phyloP scores from a whole-genome alignment of 2,113 vertebrate species.

The Otocyon megalotis region DNA sequence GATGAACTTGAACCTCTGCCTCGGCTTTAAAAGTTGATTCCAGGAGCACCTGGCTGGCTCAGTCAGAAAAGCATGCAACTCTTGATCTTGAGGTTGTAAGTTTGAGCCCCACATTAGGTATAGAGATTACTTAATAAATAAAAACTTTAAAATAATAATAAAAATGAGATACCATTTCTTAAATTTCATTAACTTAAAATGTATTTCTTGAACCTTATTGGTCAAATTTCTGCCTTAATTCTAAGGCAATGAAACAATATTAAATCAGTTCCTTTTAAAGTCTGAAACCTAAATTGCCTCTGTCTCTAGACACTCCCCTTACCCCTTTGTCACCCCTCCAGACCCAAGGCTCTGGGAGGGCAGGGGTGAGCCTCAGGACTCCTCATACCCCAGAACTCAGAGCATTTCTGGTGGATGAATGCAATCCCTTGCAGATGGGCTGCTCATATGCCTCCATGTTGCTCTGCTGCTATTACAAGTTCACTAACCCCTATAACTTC shows the following conservation, averaged over 20 bases:
- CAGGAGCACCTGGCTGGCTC: neutral
- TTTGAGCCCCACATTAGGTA: neutral
- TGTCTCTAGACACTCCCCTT: neutral
- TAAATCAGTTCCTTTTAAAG: neutral
- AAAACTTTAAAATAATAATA: neutral
- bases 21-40: neutral
- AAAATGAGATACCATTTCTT: neutral
- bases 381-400: neutral
- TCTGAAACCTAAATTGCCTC: neutral
- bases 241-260: neutral
- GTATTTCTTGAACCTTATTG: neutral
- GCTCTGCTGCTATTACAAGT: neutral
- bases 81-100: neutral
- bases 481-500: neutral
- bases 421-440: neutral
- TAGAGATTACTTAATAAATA: neutral
- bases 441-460: neutral
- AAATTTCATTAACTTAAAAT: neutral
- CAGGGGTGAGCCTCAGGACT: neutral
- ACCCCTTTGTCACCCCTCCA: neutral
- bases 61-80: neutral
- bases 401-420: neutral
- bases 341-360: neutral
- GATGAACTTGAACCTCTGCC: neutral
- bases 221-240: neutral